Base-by-base conservation (phyloP, 2,113 vertebrate genomes). In the Hiodon alosoides region DNA sequence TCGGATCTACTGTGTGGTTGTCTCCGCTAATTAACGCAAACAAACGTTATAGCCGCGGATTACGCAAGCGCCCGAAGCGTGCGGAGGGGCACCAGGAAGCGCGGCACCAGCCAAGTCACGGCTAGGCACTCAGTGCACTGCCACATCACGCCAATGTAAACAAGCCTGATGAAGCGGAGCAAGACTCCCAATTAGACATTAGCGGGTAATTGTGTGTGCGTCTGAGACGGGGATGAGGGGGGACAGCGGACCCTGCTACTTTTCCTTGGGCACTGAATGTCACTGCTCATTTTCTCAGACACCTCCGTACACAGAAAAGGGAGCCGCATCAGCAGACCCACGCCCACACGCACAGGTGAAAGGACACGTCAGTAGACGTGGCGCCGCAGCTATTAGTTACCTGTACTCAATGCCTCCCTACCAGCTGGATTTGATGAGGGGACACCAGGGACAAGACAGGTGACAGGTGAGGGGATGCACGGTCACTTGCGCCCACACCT, bases 161-260 rank as follows among this genome's bases (percentile, higher is more conserved):
- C 86, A 87, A 84, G 89, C 82, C 86, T 85, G 79, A 90, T 90
- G 89, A 90, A 89, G 87, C 90, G 90, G 85, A 86, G 88, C 2
- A 88, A 80, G 86, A 88, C 90, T 90, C 84, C 85, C 90, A 91
- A 92, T 91, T 92, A 92, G 88, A 90, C 87, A 86, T 85, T 80
- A 89, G 87, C 83, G 89, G 86, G 88, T 91, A 90, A 91, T 90
- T 91, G 90, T 89, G 84, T 87, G 66, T 50, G 48, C 14, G 5
- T 50, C 11, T 5, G 66, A 50, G 65, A 67, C 85, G 72, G 77
- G 75, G 77, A 71, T 72, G 57, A 86, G 83, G 84, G 86, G 90
- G 89, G 86, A 87, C 87, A 59, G 80, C 86, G 82, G 87, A 87
- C 84, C 79, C 83, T 85, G 86, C 84, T 87, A 85, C 85, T 88